Evolutionary conservation across 1,140 invertebrate species (phyloP).

Genomic region (Drosophila nasuta): DNA sequence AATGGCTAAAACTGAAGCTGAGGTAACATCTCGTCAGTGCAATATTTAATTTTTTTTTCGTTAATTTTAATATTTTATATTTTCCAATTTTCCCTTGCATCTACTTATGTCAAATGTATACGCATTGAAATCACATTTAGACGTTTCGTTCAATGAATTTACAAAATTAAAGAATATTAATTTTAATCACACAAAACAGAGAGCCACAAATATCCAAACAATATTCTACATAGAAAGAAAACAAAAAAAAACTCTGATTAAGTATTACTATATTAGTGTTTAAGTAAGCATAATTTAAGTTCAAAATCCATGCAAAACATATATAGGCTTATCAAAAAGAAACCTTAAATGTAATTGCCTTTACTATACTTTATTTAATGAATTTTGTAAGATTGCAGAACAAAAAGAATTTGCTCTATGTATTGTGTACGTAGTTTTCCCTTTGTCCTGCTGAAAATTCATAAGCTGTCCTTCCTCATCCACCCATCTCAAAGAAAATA

Average conservation of each 20-base stretch:
- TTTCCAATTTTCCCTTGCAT: constrained; percentile 30
- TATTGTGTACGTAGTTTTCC: constrained; percentile 51
- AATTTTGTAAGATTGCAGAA: constrained; percentile 45
- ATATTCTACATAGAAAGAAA: constrained; percentile 34
- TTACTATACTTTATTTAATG: constrained; percentile 53
- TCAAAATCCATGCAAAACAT: constrained; percentile 34
- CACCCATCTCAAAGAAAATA: constrained; percentile 43
- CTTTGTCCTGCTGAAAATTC: constrained; percentile 25
- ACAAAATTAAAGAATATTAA: constrained; percentile 55
- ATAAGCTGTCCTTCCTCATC: constrained; percentile 6
- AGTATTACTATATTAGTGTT: constrained; percentile 75
- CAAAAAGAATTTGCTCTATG: constrained; percentile 47
- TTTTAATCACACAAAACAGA: constrained; percentile 34
- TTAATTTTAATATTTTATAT: constrained; percentile 19
- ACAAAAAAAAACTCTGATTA: constrained; percentile 69
- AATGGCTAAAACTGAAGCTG: constrained; percentile 51
- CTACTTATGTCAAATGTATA: constrained; percentile 65
- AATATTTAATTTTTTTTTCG: constrained; percentile 41
- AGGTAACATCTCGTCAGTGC: constrained; percentile 68
- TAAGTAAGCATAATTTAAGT: constrained; percentile 68
- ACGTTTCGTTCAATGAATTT: constrained; percentile 56
- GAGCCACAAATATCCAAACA: constrained; percentile 45
- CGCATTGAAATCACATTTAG: constrained; percentile 28
- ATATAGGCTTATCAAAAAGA: constrained; percentile 44
- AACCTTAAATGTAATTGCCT: constrained; percentile 41